Conservation (phyloP, 2,113 vertebrate species). For the Lamprotornis superbus region DNA sequence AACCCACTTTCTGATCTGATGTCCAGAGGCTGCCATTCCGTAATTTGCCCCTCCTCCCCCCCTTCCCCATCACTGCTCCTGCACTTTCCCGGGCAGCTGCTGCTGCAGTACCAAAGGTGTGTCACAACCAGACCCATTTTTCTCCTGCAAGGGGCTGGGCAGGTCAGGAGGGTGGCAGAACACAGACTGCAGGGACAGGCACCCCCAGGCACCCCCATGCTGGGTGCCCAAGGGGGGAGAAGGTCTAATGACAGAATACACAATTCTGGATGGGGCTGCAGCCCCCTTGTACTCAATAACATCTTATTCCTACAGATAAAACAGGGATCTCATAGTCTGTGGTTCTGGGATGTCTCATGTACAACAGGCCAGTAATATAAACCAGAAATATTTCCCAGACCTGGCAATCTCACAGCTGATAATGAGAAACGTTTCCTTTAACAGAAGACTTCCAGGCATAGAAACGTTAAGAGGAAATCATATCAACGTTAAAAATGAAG, state of each 20-base stretch:
- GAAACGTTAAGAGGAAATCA: neutral
- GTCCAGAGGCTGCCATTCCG: rapidly evolving
- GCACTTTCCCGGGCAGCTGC: neutral
- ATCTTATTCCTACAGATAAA: neutral
- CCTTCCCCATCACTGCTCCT: neutral
- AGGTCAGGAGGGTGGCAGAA: neutral
- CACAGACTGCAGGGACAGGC: neutral
- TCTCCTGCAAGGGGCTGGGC: neutral
- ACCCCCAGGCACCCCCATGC: rapidly evolving
- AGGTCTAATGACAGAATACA: neutral
- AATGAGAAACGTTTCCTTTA: constrained; percentile 3
- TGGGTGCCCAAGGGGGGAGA: neutral
- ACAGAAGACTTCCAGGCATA: neutral
- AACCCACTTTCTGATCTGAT: neutral
- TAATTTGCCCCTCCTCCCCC: neutral
- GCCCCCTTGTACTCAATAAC: too few relatives aligned
- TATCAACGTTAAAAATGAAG: neutral
- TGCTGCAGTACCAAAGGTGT: neutral
- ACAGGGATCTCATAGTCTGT: neutral
- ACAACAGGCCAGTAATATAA: neutral
- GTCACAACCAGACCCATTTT: neutral
- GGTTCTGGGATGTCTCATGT: neutral
- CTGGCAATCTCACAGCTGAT: neutral
- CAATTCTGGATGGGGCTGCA: neutral
- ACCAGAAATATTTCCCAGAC: neutral